phyloP scores from a whole-genome alignment of 2,797 vertebrate genomes.

The Adelosebastes latens region DNA sequence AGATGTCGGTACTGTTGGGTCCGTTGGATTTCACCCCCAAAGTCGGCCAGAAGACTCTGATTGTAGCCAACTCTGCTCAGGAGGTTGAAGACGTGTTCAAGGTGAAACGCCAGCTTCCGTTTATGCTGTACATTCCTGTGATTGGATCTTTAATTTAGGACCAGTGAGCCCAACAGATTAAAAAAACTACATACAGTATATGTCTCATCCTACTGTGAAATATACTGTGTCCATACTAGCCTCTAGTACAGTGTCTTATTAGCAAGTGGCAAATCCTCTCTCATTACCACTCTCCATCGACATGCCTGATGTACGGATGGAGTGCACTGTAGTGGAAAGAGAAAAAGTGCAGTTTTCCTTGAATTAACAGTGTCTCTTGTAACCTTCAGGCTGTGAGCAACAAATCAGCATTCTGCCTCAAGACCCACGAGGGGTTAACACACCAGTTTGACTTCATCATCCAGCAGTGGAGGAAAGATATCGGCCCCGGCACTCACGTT shows the following conservation, averaged over 20 bases:
- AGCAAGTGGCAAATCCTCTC: too few species aligned
- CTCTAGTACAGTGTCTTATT: too few species aligned
- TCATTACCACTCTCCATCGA: too few species aligned
- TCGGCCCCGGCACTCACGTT: slow-evolving; percentile 79
- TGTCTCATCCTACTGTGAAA: background rate
- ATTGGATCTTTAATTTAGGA: background rate
- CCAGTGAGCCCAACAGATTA: too few species aligned
- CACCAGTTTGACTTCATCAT: slow-evolving; percentile 77
- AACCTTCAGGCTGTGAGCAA: slow-evolving; percentile 85
- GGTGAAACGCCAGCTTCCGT: slow-evolving; percentile 65
- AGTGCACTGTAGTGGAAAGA: background rate
- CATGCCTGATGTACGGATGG: background rate
- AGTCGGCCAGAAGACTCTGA: slow-evolving; percentile 87
- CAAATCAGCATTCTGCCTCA: slow-evolving; percentile 86
- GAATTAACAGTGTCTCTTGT: background rate
- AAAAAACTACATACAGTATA: background rate
- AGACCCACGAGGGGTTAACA: slow-evolving; percentile 79
- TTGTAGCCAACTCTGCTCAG: slow-evolving; percentile 82
- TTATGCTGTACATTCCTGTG: background rate
- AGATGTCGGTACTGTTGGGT: slow-evolving; percentile 82
- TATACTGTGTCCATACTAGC: background rate
- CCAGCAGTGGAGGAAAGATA: slow-evolving; percentile 87
- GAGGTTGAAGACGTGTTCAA: slow-evolving; percentile 89
- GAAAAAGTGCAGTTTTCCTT: background rate
- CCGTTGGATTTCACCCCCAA: slow-evolving; percentile 82